Conservation (phyloP, 2,113 vertebrate species). For the Cygnus buccinator region DNA sequence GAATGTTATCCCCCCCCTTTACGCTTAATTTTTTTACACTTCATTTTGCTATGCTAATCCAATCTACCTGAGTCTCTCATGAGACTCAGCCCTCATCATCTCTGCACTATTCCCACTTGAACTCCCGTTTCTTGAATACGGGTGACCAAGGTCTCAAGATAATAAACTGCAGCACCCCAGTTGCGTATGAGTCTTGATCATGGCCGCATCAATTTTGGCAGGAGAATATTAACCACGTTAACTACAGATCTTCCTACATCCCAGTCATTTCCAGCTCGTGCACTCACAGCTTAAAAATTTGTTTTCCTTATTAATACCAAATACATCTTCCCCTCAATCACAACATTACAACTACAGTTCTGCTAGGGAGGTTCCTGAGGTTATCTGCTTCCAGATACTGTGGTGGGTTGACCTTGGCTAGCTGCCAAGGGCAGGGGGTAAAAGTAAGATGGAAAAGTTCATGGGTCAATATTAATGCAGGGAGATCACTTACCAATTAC, state of each 20-base stretch:
- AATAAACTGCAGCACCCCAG: neutral
- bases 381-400: neutral
- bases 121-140: neutral
- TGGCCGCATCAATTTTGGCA: neutral
- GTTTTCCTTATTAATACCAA: neutral
- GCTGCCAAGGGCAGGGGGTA: neutral
- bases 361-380: neutral
- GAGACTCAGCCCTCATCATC: neutral
- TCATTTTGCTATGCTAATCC: neutral
- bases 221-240: neutral
- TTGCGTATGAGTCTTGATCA: neutral
- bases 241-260: neutral
- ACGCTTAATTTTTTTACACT: neutral
- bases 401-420: neutral
- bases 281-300: neutral
- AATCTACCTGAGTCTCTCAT: neutral
- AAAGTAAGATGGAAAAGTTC: neutral
- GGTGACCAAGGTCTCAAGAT: neutral
- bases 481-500: slow-evolving; percentile 5
- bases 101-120: neutral
- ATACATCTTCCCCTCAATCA: neutral
- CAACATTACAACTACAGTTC: neutral
- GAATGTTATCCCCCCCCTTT: neutral
- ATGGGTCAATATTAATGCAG: neutral
- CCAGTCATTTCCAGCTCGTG: neutral